Base-by-base conservation (phyloP, 92 coral and sea anemone genomes). In the Phenganax subtilis region DNA sequence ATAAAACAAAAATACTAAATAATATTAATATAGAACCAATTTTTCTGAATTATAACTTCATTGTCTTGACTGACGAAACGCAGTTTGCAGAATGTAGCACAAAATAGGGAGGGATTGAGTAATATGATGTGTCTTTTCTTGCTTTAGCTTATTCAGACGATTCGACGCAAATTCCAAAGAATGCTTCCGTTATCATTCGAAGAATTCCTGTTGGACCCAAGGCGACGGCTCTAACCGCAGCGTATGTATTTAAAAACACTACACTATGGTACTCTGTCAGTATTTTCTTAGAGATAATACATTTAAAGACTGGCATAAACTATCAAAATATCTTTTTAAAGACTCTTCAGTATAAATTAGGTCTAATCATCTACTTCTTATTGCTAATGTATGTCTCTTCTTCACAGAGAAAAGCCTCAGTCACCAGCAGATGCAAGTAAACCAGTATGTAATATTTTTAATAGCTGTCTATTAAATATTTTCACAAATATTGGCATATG, bases 141-240 rank as follows among this genome's bases (percentile, higher is more conserved):
- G 58, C 57, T 64, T 0, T 52, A 96, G 99, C 84, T 77, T 96
- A 96, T 84, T 92, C 92, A 88, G 99, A 96, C 76, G 97, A 96
- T 65, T 74, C 80, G 44, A 90, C 89, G 17, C 92, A 88, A 86
- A 96, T 96, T 60, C 99, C 97, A 0, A 96, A 92, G 86, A 96
- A 96, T 87, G 93, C 99, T 15, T 96, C 99, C 1, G 99, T 96
- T 75, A 88, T 96, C 54, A 87, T 96, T n/a, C 89, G 97, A 77
- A 89, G 99, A 37, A 96, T 92, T 80, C 99, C 97, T 17, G 75
- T 90, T 8, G 97, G 97, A 77, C 87, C 97, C 60, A 85, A 88
- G 69, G 89, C 91, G 71, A 96, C 92, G 88, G 93, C 99, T 51
- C 96, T 92, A 55, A 86, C 93, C 72, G 99, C 99, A 75, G 89